Percentiles rank a stretch among this genome's conserved stretches.
Conservation (phyloP, 2,113 vertebrate species). For the Arenaria interpres region DNA sequence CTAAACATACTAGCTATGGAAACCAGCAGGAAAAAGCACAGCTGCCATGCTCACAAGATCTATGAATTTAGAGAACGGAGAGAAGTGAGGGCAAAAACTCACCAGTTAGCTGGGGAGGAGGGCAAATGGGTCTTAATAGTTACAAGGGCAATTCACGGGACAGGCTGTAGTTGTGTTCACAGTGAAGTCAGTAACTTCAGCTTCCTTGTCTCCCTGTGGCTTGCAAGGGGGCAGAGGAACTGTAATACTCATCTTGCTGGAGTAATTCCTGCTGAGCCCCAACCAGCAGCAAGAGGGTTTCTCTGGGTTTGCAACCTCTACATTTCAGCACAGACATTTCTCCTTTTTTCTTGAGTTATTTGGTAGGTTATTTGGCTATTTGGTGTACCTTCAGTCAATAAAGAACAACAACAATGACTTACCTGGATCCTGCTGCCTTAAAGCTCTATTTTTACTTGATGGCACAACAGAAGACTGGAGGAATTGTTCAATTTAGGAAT, state of each 20-base stretch:
- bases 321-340: neutral
- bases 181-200: neutral
- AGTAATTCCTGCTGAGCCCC: neutral
- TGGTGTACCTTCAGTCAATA: neutral
- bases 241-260: neutral
- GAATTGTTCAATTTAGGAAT: neutral
- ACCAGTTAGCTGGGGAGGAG: neutral
- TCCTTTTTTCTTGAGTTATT: neutral
- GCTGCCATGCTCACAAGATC: neutral
- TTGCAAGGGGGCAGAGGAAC: neutral
- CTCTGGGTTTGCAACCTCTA: neutral
- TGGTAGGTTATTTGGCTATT: neutral
- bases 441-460: neutral
- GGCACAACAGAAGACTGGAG: neutral
- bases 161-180: accelerated
- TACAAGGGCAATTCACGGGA: neutral
- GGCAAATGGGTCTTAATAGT: neutral
- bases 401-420: neutral
- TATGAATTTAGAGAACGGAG: neutral
- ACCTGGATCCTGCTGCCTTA: neutral
- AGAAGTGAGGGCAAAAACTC: neutral
- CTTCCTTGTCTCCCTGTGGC: neutral
- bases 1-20: neutral
- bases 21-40: neutral
- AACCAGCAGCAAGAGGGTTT: neutral